Evolutionary conservation across 1,140 invertebrate species (phyloP).

Genomic region (Bombyx mori): DNA sequence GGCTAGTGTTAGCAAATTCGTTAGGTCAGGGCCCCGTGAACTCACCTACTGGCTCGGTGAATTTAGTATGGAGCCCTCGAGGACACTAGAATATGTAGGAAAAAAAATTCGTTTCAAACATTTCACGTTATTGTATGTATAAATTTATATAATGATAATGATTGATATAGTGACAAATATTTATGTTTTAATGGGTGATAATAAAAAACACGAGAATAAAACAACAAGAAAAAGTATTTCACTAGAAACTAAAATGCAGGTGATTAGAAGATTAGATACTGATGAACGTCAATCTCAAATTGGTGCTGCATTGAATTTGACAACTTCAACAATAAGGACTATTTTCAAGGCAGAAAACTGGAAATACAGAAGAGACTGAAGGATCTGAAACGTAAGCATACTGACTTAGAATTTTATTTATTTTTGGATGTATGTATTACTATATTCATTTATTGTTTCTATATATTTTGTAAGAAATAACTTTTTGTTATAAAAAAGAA

Average conservation of each 20-base stretch:
- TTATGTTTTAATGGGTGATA: not conserved
- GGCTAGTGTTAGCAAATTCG: no score
- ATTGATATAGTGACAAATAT: not conserved
- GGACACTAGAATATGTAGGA: no score
- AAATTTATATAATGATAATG: not conserved
- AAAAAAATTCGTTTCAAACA: no score
- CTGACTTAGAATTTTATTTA: not conserved
- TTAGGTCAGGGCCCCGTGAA: no score
- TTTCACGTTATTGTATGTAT: not conserved
- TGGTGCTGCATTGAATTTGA: conserved; percentile 2
- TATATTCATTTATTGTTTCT: not conserved
- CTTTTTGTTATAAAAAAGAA: conserved; percentile 2
- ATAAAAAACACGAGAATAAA: conserved; percentile 1
- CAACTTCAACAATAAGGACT: conserved; percentile 3
- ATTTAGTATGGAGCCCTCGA: no score
- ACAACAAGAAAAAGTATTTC: conserved; percentile 1
- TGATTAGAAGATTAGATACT: conserved; percentile 1
- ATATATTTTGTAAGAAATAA: not conserved
- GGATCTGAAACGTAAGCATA: not conserved
- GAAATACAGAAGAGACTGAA: conserved; percentile 1
- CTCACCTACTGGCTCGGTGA: no score
- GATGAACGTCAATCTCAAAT: conserved; percentile 1
- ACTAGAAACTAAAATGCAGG: conserved; percentile 1
- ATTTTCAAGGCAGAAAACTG: not conserved
- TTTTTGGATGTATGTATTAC: not conserved